Evolutionary conservation across 2,888 invertebrate genomes (phyloP), one percentile per base, ranked within the genome.

Genomic region (Drosophila ochracea): DNA sequence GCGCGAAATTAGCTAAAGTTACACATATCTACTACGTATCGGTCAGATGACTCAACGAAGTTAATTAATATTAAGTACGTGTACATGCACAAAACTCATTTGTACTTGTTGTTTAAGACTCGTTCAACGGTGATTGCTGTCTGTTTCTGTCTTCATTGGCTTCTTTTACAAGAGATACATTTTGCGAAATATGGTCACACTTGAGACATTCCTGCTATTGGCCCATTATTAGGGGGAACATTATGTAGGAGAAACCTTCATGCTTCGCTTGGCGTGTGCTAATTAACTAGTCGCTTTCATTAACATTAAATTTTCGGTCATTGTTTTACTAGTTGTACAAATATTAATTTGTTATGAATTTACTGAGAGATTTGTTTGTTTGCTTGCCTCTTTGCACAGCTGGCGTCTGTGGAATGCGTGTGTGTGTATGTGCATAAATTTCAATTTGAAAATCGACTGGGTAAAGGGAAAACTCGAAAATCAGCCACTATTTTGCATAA

Each of bases 291-390:
- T 37, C 25, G 57, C 64, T 68, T 49, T 76, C 52, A 61, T 76
- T 67, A 65, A 69, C 30, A 47, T 39, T n/a, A 39, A 39, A n/a
- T 63, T 72, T 76, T 73, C n/a, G 67, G 47, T 57, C 72, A 72
- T 75, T 72, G 59, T 67, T 71, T 64, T 71, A 50, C 60, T 61
- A 25, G 28, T 28, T 33, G 62, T 49, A 70, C 54, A 77, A 70
- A 74, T 77, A 77, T 70, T 70, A 74, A 77, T 77, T 78, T 67
- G 67, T 58, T 66, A 25, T 53, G 53, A 54, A 57, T 66, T 74
- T 67, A 64, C 13, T n/a, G 39, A 62, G n/a, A 65, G 69, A 75
- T 62, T 75, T 73, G 68, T 66, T 62, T 59, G 19, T 28, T 13
- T n/a, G 55, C 0, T n/a, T 28, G 50, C n/a, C 33, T 49, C 64